Conservation (phyloP, 2,888 invertebrate genomes). For the Teleiodes luculella region DNA sequence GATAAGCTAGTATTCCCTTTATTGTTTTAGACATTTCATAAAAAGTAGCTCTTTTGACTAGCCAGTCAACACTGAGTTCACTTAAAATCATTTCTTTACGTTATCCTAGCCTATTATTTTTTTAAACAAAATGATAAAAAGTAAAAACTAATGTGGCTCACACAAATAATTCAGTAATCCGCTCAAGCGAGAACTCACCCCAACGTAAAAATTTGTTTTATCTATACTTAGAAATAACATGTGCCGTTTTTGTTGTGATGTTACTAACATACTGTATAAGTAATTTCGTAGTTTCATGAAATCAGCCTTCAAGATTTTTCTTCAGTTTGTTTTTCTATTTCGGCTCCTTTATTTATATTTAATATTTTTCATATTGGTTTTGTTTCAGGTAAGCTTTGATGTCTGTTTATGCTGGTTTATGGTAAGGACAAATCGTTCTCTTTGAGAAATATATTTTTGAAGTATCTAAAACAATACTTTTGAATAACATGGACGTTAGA, state of each 20-base stretch:
- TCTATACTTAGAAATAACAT: not conserved
- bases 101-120: too few relatives aligned
- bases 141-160: not conserved
- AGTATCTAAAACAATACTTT: not conserved
- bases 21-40: too few relatives aligned
- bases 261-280: too few relatives aligned
- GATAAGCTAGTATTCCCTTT: too few relatives aligned
- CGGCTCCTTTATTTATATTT: not conserved
- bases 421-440: not conserved
- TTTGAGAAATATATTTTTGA: not conserved
- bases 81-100: too few relatives aligned
- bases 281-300: too few relatives aligned
- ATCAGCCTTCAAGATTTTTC: not conserved
- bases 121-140: too few relatives aligned
- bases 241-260: too few relatives aligned
- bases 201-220: not conserved
- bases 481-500: too few relatives aligned
- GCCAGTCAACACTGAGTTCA: too few relatives aligned
- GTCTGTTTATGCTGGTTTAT: not conserved
- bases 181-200: too few relatives aligned
- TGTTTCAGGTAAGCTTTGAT: slow-evolving; percentile 9
- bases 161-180: not conserved
- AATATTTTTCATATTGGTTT: not conserved
- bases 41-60: too few relatives aligned
- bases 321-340: not conserved